phyloP scores from a whole-genome alignment of 2,797 vertebrate species.

The Sebastes aleutianus region DNA sequence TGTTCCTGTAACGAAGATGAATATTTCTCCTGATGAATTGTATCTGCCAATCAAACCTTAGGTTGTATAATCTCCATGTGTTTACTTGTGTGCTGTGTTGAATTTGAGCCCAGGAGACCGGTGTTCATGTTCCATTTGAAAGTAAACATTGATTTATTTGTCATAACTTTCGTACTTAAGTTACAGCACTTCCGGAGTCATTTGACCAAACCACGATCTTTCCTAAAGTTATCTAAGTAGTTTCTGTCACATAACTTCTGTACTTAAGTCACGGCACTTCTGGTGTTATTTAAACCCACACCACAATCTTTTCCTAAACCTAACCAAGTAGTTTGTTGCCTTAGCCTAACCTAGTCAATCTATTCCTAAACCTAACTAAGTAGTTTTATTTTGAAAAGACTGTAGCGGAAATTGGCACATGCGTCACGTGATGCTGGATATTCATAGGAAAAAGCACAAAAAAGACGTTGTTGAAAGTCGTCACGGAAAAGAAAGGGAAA shows the following conservation, averaged over 20 bases:
- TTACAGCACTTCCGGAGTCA: background rate
- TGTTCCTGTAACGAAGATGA: background rate
- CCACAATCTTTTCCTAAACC: too few relatives aligned
- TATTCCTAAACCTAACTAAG: too few relatives aligned
- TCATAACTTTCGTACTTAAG: background rate
- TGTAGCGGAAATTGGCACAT: background rate
- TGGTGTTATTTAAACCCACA: too few relatives aligned
- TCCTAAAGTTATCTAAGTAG: background rate
- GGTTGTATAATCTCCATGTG: conserved; percentile 9
- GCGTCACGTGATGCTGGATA: background rate
- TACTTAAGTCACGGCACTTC: too few relatives aligned
- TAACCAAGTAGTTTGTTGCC: too few relatives aligned
- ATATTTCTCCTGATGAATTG: conserved; percentile 22
- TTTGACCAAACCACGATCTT: background rate
- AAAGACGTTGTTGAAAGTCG: background rate
- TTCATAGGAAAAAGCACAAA: background rate
- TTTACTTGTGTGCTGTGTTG: conserved; percentile 2
- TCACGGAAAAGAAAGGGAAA: background rate
- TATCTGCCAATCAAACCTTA: background rate
- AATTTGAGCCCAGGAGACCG: background rate
- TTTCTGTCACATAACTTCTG: too few relatives aligned
- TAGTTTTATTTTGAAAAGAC: background rate
- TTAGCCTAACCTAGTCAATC: too few relatives aligned
- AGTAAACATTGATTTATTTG: background rate
- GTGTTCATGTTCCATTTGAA: too few relatives aligned